Percentiles rank a stretch among this genome's conserved stretches.
phyloP scores from a whole-genome alignment of 2,113 vertebrate species.

The Oncorhynchus masou region DNA sequence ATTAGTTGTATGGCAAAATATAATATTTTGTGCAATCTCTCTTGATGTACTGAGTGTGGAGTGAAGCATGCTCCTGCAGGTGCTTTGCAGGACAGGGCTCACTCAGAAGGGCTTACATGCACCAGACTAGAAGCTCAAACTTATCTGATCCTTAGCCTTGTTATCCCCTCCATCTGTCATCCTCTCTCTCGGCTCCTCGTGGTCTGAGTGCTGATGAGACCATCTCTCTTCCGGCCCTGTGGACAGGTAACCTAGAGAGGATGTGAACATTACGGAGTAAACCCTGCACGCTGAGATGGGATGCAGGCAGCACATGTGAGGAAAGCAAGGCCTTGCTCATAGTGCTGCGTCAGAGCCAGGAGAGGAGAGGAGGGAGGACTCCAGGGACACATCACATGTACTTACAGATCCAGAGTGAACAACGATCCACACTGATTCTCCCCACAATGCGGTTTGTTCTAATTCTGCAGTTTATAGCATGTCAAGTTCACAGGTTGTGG shows the following conservation, averaged over 20 bases:
- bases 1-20: too few species aligned
- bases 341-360: background rate
- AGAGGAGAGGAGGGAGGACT: background rate
- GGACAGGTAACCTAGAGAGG: too few species aligned
- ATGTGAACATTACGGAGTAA: too few species aligned
- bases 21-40: too few species aligned
- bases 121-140: background rate
- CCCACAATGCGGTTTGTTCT: background rate
- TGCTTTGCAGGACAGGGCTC: too few species aligned
- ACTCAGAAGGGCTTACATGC: too few species aligned
- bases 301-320: background rate
- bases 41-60: too few species aligned
- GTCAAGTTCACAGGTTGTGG: background rate
- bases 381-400: background rate
- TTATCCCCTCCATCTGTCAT: too few species aligned
- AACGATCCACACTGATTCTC: background rate
- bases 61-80: too few species aligned
- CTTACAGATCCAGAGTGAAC: background rate
- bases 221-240: too few species aligned
- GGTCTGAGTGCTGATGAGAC: too few species aligned
- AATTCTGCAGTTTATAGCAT: background rate
- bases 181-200: too few species aligned
- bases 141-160: background rate
- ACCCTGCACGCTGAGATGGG: background rate
- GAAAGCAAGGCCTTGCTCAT: background rate